Conservation (phyloP, 2,797 vertebrate species). For the Eulemur rubriventer region DNA sequence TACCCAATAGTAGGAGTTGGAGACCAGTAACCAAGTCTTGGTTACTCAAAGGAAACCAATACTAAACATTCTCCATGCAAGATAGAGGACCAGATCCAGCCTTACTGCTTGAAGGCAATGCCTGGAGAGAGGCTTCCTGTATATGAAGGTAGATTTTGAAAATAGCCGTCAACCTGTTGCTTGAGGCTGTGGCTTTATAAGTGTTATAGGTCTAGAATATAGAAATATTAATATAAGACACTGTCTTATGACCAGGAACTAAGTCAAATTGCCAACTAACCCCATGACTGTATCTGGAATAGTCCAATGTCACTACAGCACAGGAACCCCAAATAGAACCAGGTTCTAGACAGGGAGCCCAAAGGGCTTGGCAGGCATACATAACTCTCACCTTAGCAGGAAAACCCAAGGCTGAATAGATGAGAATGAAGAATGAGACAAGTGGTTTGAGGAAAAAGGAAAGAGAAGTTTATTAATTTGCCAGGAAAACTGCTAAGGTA, state of each 20-base stretch:
- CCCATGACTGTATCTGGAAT: not conserved
- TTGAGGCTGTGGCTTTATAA: not conserved
- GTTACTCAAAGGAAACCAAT: not conserved
- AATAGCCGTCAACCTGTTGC: not conserved
- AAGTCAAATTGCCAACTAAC: not conserved
- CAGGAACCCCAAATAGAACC: not conserved
- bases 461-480: too few species aligned
- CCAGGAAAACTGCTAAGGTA: not conserved
- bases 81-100: not conserved
- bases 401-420: too few species aligned
- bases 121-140: not conserved
- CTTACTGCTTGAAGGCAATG: not conserved
- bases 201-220: not conserved
- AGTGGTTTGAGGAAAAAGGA: too few species aligned
- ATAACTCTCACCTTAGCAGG: not conserved
- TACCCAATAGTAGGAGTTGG: not conserved
- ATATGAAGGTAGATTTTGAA: not conserved
- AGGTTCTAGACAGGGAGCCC: not conserved
- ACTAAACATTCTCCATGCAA: not conserved
- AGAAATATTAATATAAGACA: not conserved
- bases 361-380: not conserved
- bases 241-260: not conserved
- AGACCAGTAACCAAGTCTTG: not conserved
- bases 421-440: too few species aligned
- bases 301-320: not conserved